Base-by-base conservation (phyloP, 2,113 vertebrate genomes). In the Passer domesticus region DNA sequence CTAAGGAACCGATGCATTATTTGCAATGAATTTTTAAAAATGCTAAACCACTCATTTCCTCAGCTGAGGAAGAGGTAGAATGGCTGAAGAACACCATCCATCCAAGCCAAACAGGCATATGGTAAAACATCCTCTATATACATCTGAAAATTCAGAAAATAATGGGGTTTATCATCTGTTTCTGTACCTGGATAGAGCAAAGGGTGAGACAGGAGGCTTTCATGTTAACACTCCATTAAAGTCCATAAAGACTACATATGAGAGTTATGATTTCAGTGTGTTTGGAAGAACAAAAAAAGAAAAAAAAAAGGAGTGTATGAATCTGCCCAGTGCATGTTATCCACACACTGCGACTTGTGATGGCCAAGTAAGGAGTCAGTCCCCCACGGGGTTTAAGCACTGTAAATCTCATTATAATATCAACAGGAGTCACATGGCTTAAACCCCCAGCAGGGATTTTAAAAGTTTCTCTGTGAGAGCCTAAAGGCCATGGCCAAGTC, bases 371-470 rank as follows among this genome's bases (percentile, higher is more conserved):
- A 92, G 95, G 88, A 93, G 89, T 94, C 90, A 84, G 87, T 73
- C 50, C 78, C 87, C 72, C 20, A 25, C 50, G 90, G 87, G 91
- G 62, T 81, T 94, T 92, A 95, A 94, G 87, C 90, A 95, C 90
- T 91, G 89, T 92, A 96, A 92, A 96, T 94, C 93, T 89, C 89
- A 87, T 95, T 96, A 94, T 55, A 90, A 74, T 77, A 93, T 86
- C 92, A 95, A 90, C 93, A 83, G 89, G 76, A 95, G 69, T 92
- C 95, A 95, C 68, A 86, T 82, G 94, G 93, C 87, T 96, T 91
- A 94, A 92, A 90, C 92, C 76, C 93, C 93, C 92, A 95, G 93
- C 87, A 91, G 92, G 91, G 82, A 62, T 94, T 97, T 97, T 95
- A 56, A 59, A 92, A 95, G 93, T 93, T 91, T 66, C 87, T 66